phyloP scores from a whole-genome alignment of 2,888 invertebrate species.

The Ypsolopha sequella region DNA sequence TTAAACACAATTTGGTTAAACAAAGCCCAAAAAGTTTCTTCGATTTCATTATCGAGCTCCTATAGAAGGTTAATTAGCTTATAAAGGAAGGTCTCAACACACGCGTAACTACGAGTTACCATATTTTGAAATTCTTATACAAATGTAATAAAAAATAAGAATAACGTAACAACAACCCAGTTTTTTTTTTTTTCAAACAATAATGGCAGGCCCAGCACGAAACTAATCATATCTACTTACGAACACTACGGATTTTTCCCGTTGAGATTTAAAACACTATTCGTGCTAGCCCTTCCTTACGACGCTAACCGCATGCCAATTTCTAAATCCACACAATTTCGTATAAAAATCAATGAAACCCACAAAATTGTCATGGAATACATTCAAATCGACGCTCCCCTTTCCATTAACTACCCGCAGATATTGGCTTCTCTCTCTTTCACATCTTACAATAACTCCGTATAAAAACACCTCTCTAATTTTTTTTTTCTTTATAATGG shows the following conservation, averaged over 20 bases:
- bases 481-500: not conserved
- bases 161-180: conserved; percentile 64
- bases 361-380: conserved; percentile 19
- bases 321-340: no score
- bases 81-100: conserved; percentile 51
- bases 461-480: conserved; percentile 24
- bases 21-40: conserved; percentile 58
- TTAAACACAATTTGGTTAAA: conserved; percentile 65
- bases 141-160: conserved; percentile 45
- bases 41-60: conserved; percentile 33
- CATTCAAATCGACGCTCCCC: conserved; percentile 13
- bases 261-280: no score
- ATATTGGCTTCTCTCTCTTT: no score
- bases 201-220: conserved; percentile 16
- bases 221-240: not conserved
- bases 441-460: conserved; percentile 21
- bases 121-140: conserved; percentile 55
- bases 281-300: no score
- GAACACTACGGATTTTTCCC: no score
- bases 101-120: conserved; percentile 51
- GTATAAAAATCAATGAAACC: not conserved
- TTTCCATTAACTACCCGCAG: no score
- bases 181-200: conserved; percentile 44
- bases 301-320: no score
- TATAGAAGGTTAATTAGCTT: conserved; percentile 52